Percentiles rank a stretch among this genome's conserved stretches.
Evolutionary conservation across 2,888 invertebrate species (phyloP).

Genomic region (Xestobium rufovillosum): DNA sequence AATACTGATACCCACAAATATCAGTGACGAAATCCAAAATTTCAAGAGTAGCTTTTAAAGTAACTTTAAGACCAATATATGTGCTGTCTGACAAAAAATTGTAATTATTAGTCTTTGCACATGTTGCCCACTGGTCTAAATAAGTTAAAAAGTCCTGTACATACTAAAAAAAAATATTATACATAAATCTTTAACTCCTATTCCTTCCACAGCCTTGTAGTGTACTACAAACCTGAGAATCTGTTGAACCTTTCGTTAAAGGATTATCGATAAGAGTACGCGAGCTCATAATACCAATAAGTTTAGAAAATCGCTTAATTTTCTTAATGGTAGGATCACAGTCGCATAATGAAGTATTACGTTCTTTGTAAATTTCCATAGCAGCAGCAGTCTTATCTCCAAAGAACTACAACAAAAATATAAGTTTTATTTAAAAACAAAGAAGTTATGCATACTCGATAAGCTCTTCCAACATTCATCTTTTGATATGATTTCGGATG

Average conservation of each 20-base stretch:
- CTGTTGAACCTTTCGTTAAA: not conserved
- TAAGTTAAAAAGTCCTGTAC: not conserved
- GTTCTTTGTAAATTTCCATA: conserved; percentile 6
- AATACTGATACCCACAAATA: no score
- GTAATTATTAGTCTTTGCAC: not conserved
- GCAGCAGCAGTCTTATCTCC: conserved; percentile 10
- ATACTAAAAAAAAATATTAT: no score
- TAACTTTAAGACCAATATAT: not conserved
- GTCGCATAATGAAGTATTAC: not conserved
- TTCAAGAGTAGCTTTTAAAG: not conserved
- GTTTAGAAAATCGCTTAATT: not conserved
- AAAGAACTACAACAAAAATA: conserved; percentile 9
- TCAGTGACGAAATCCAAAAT: no score
- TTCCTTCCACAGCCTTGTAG: no score
- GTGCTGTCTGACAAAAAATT: conserved; percentile 1
- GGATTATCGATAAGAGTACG: not conserved
- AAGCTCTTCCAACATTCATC: conserved; percentile 14
- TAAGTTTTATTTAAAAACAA: not conserved
- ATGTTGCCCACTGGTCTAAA: not conserved
- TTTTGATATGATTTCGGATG: conserved; percentile 12
- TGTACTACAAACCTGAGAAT: no score
- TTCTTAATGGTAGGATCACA: not conserved
- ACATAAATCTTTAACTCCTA: not conserved
- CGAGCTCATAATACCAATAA: not conserved
- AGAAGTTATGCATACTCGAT: conserved; percentile 9